Evolutionary conservation across 1,140 invertebrate species (phyloP), one percentile per base, ranked within the genome.

Genomic region (Pogonomyrmex californicus): DNA sequence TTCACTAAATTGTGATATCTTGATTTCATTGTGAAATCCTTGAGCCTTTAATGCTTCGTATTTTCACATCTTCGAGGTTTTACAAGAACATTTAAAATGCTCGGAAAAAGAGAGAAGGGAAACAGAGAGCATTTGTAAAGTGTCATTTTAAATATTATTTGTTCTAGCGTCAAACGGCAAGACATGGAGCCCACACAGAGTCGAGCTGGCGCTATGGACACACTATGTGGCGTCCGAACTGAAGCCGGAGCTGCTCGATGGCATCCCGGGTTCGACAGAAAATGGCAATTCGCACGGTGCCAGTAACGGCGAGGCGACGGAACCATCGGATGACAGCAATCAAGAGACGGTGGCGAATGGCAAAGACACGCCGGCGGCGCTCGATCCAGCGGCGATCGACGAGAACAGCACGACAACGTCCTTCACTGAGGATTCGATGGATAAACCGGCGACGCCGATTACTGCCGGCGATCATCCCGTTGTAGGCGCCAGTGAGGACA

Each of bases 181-280:
- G 54, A 93, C 95, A 38, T 98, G 98, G 98, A 98, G 96, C 82
- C 97, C 98, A n/a, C 98, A 98, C 95, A 96, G 96, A 94, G 98
- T 99, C 38, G 98, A 99, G 94, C 93, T 99, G 89, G 98, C 98
- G 5, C 93, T 99, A 62, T 99, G 98, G 98, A 98, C 98, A 79
- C 98, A 99, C 95, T 98, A 98, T 93, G 97, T 99, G 47, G 97
- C 98, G 65, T 97, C 97, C 58, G 98, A 99, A 89, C 93, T 98
- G 88, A 97, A 98, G 93, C 98, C 98, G 44, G 97, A 98, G 92
- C 95, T 99, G 78, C 95, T 99, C 30, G 97, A 98, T 86, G 96
- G 97, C 87, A 97, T 98, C 94, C 98, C 97, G 3, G 95, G 93
- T 88, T 95, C 94, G 93, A 93, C 93, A 54, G 94, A 96, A 88